Evolutionary conservation across 2,797 vertebrate species (phyloP).

Genomic region (Mormyrus hasselquistii): DNA sequence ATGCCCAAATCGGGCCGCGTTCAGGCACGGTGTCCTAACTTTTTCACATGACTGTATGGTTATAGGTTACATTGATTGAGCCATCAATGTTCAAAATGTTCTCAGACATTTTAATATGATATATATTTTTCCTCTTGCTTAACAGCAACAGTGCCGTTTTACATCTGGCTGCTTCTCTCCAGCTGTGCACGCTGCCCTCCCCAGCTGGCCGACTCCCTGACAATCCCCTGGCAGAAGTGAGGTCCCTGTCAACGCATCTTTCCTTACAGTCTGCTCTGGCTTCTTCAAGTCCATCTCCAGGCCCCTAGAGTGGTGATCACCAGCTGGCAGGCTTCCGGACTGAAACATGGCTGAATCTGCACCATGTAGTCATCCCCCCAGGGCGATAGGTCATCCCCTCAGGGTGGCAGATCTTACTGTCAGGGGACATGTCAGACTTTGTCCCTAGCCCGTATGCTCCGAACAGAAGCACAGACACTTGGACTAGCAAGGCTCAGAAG

Average conservation of each 20-base stretch:
- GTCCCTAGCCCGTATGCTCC: not conserved
- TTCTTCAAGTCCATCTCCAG: not conserved
- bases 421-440: not conserved
- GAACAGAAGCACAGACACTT: not conserved
- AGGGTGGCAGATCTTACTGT: not conserved
- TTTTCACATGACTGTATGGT: not conserved
- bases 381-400: too few relatives aligned
- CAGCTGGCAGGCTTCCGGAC: not conserved
- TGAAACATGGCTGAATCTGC: too few relatives aligned
- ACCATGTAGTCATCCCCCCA: not conserved
- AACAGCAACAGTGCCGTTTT: not conserved
- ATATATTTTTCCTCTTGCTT: not conserved
- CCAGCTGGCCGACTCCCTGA: not conserved
- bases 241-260: not conserved
- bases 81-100: not conserved
- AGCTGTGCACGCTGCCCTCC: not conserved
- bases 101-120: not conserved
- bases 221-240: not conserved
- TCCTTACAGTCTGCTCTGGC: not conserved
- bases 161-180: not conserved
- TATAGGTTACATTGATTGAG: not conserved
- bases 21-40: not conserved
- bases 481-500: not conserved
- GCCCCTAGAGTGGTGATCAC: not conserved
- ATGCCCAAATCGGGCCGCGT: not conserved